A percentile compares a stretch with the other conserved stretches of the same genome.
Evolutionary conservation across 2,113 vertebrate genomes (phyloP).

Genomic region (Lanius collurio): DNA sequence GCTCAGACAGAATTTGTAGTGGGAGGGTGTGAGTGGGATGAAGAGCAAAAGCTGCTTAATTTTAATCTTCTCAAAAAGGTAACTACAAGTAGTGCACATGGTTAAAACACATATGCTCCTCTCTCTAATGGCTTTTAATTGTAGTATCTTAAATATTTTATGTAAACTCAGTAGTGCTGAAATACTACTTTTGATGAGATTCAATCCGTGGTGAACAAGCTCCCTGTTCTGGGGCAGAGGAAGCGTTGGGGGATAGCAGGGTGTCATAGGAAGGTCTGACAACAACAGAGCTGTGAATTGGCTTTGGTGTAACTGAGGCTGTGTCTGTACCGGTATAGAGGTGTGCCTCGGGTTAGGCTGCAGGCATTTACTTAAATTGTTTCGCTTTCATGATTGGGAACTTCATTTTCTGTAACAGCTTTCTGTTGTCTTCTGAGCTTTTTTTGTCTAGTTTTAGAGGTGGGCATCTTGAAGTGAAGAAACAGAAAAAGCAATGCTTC

Average conservation of each 20-base stretch:
- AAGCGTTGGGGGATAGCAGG: not conserved
- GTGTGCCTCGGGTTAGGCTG: not conserved
- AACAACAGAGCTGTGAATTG: not conserved
- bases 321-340: too few species aligned
- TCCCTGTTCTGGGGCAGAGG: not conserved
- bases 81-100: not conserved
- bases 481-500: not conserved
- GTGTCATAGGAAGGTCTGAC: not conserved
- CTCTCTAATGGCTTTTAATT: slow-evolving; percentile 12
- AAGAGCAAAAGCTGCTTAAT: slow-evolving; percentile 48
- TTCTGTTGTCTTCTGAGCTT: not conserved
- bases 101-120: not conserved
- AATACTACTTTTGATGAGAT: not conserved
- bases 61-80: slow-evolving; percentile 59
- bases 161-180: not conserved
- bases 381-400: not conserved
- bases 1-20: slow-evolving; percentile 53
- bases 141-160: not conserved
- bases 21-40: slow-evolving; percentile 45
- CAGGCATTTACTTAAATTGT: not conserved
- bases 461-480: not conserved
- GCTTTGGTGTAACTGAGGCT: not conserved
- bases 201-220: accelerated
- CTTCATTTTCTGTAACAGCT: not conserved
- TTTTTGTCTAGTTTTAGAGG: not conserved